A percentile compares a stretch with the other conserved stretches of the same genome.
These are phyloP conservation scores for Molothrus ater DNA, from an alignment of 2,797 vertebrate species.

Conservation along the genomic window DNA sequence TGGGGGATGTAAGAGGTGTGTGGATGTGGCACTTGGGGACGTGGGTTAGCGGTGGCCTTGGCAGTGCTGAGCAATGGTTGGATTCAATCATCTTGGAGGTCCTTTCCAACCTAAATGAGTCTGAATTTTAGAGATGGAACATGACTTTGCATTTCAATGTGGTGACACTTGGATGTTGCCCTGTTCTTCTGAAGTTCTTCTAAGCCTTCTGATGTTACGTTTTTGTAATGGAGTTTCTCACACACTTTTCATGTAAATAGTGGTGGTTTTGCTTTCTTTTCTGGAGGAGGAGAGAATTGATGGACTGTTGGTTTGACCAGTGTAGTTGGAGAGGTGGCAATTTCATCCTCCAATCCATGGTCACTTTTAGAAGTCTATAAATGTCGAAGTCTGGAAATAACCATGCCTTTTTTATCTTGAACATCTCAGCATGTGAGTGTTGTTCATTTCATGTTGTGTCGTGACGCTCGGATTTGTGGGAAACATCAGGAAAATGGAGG, in stretches of 20 bases:
- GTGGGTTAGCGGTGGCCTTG: rapidly evolving
- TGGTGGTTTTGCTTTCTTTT: neutral
- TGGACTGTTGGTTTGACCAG: neutral
- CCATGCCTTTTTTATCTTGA: rapidly evolving
- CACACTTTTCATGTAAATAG: rapidly evolving
- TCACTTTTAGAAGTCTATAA: neutral
- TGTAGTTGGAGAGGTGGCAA: neutral
- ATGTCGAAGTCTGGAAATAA: neutral
- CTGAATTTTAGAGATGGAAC: neutral
- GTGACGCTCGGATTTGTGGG: neutral
- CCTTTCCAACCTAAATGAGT: neutral
- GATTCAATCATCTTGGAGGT: rapidly evolving
- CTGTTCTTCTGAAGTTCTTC: neutral
- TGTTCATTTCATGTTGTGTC: neutral
- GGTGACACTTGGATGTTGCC: rapidly evolving
- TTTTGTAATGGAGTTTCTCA: neutral
- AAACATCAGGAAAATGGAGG: neutral
- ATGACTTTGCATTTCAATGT: neutral
- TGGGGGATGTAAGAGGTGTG: rapidly evolving
- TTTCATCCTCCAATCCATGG: neutral
- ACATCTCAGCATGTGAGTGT: rapidly evolving
- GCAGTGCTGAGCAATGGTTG: neutral
- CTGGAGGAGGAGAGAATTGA: neutral
- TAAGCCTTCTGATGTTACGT: neutral
- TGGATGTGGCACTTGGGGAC: neutral